A percentile compares a stretch with the other conserved stretches of the same genome.
phyloP scores from a whole-genome alignment of 2,888 invertebrate species.

The Villa cingulata region DNA sequence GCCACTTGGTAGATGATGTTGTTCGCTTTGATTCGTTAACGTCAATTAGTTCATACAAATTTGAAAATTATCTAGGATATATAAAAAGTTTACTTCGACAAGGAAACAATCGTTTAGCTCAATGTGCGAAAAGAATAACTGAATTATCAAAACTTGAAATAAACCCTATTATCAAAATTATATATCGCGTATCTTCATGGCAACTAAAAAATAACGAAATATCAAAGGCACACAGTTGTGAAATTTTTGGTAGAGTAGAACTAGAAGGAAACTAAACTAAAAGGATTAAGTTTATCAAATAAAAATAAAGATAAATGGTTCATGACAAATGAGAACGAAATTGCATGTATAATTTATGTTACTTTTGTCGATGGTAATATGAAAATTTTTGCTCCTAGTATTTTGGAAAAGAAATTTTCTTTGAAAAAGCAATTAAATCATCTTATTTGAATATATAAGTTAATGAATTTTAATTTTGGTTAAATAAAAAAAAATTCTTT shows the following conservation, averaged over 20 bases:
- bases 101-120: conserved; percentile 5
- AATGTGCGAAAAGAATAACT: conserved; percentile 16
- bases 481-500: too few species aligned
- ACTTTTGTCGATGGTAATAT: conserved; percentile 2
- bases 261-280: too few species aligned
- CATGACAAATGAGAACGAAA: conserved; percentile 11
- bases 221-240: too few species aligned
- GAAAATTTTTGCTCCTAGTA: conserved; percentile 8
- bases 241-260: background rate
- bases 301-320: conserved; percentile 16
- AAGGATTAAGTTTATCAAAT: background rate
- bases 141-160: conserved; percentile 7
- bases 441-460: too few species aligned
- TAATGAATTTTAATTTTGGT: too few species aligned
- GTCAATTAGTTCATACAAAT: background rate
- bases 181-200: background rate
- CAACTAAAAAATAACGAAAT: background rate
- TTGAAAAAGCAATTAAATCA: conserved; percentile 2
- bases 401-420: conserved; percentile 10
- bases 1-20: background rate
- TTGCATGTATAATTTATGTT: conserved; percentile 8
- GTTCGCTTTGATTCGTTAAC: background rate
- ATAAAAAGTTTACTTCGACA: background rate
- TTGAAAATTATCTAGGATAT: background rate
- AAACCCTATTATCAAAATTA: background rate